These are phyloP conservation scores for Leucophenga maculata DNA, from an alignment of 2,888 invertebrate species.

Conservation along the genomic window DNA sequence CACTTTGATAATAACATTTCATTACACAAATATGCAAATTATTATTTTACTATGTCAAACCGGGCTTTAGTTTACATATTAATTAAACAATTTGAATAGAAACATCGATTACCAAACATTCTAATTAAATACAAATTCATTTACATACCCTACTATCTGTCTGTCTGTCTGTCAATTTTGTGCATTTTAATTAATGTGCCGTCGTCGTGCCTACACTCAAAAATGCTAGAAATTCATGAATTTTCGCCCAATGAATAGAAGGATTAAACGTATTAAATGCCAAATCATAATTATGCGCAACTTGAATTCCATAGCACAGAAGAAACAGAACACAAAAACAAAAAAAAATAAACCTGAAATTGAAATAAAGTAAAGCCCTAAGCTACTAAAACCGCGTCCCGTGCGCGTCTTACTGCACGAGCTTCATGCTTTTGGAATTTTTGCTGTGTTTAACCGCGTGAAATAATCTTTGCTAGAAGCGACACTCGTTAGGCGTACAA, in stretches of 20 bases:
- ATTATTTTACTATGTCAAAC: too few species aligned
- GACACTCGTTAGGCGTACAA: constrained; percentile 4
- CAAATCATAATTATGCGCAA: constrained; percentile 58
- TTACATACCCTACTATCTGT: background rate
- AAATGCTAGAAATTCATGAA: too few species aligned
- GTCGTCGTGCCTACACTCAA: too few species aligned
- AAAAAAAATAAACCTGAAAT: background rate
- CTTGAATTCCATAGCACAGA: constrained; percentile 13
- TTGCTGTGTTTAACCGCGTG: constrained; percentile 63
- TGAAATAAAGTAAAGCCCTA: constrained; percentile 37
- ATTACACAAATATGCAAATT: too few species aligned
- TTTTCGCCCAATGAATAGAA: constrained; percentile 35
- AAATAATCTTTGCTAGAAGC: constrained; percentile 63
- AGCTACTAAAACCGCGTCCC: constrained; percentile 2
- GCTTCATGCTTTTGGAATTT: constrained; percentile 13
- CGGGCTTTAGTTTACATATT: too few species aligned
- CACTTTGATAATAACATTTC: too few species aligned
- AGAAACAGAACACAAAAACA: background rate
- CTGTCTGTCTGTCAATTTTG: too few species aligned
- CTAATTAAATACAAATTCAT: background rate
- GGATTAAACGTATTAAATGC: constrained; percentile 58
- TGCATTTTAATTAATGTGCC: background rate
- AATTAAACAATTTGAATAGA: background rate
- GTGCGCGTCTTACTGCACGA: background rate
- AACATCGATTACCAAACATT: background rate